Percentiles rank a stretch among this genome's conserved stretches.
Conservation (phyloP, 2,113 vertebrate genomes). For the Cyprinodon tularosa region DNA sequence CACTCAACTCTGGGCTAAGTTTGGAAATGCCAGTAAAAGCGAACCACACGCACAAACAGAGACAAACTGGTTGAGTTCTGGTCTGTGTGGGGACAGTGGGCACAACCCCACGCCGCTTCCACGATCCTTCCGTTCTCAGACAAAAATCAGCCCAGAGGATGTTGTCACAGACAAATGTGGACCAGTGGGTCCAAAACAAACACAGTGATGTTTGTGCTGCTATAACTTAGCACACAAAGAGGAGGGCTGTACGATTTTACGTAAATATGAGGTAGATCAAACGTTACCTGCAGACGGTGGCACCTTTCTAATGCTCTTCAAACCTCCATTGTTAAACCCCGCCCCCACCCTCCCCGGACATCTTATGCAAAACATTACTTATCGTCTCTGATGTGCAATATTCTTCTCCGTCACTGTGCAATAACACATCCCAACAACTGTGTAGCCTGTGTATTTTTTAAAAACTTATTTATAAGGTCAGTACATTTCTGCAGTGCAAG, state of each 20-base stretch:
- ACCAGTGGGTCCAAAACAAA: constrained; percentile 30
- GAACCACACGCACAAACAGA: constrained; percentile 22
- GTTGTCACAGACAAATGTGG: constrained; percentile 38
- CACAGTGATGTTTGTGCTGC: constrained; percentile 2
- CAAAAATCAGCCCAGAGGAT: constrained; percentile 57
- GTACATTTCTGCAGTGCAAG: too few relatives aligned
- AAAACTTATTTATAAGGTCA: too few relatives aligned
- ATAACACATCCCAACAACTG: too few relatives aligned
- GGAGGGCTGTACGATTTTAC: constrained; percentile 4
- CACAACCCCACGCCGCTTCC: constrained; percentile 55
- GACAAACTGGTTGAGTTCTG: constrained; percentile 43
- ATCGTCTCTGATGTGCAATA: too few relatives aligned
- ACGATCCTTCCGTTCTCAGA: constrained; percentile 66
- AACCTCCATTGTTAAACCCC: too few relatives aligned
- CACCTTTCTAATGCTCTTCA: too few relatives aligned
- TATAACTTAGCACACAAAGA: neutral
- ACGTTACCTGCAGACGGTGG: too few relatives aligned
- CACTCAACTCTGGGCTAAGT: constrained; percentile 27
- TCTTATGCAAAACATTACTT: too few relatives aligned
- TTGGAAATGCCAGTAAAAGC: constrained; percentile 38
- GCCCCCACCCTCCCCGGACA: too few relatives aligned
- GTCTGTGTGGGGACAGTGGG: constrained; percentile 54
- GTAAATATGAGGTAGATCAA: too few relatives aligned
- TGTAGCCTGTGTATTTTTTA: too few relatives aligned
- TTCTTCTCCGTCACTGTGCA: too few relatives aligned